Percentiles rank a stretch among this genome's conserved stretches.
These are phyloP conservation scores for Cloeon dipterum DNA, from an alignment of 2,888 invertebrate genomes.

Conservation along the genomic window DNA sequence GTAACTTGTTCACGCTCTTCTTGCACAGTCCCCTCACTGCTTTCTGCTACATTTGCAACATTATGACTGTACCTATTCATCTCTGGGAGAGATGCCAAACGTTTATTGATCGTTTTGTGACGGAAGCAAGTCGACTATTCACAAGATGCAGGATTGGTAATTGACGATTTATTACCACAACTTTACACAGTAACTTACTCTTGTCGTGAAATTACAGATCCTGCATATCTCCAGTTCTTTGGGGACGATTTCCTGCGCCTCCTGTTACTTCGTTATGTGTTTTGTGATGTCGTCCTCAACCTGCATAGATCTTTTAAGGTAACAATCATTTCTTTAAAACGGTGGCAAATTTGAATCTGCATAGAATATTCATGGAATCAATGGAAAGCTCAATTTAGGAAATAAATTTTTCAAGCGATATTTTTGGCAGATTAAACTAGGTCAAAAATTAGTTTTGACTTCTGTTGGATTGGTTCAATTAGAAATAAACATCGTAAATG, in stretches of 20 bases:
- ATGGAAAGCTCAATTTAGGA: too few relatives aligned
- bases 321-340: conserved; percentile 6
- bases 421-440: too few relatives aligned
- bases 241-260: conserved; percentile 87
- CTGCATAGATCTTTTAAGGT: conserved; percentile 57
- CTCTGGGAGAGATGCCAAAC: conserved; percentile 81
- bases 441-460: too few relatives aligned
- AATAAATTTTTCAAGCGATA: too few relatives aligned
- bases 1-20: conserved; percentile 85
- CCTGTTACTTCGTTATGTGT: conserved; percentile 69
- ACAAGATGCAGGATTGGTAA: conserved; percentile 61
- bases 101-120: conserved; percentile 69
- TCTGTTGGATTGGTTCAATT: too few relatives aligned
- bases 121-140: conserved; percentile 66
- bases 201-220: too few relatives aligned
- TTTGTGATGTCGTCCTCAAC: conserved; percentile 76
- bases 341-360: not conserved
- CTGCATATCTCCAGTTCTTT: conserved; percentile 52
- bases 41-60: conserved; percentile 76
- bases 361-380: too few relatives aligned
- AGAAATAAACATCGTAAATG: too few relatives aligned
- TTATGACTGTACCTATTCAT: conserved; percentile 59
- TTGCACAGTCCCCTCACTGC: conserved; percentile 84
- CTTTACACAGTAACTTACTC: too few relatives aligned
- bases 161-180: conserved; percentile 11